These are phyloP conservation scores for Pachypsylla venusta DNA, from an alignment of 1,140 invertebrate genomes.

Conservation along the genomic window DNA sequence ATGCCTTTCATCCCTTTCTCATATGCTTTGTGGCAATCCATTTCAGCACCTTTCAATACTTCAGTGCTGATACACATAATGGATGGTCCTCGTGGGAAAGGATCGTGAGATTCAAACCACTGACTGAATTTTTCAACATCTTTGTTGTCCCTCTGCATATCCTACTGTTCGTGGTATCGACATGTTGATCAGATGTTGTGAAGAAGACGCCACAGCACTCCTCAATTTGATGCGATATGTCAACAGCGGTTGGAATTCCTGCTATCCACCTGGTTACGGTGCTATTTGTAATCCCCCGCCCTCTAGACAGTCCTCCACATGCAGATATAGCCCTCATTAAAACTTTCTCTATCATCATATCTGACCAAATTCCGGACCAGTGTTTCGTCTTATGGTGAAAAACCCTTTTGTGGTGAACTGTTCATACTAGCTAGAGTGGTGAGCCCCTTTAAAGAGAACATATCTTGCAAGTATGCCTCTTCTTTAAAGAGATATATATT, in stretches of 20 bases:
- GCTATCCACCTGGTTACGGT: slow-evolving; percentile 29
- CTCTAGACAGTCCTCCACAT: slow-evolving; percentile 28
- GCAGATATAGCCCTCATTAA: slow-evolving; percentile 33
- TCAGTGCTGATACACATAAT: slow-evolving; percentile 30
- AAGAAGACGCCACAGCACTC: slow-evolving; percentile 25
- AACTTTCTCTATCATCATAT: slow-evolving; percentile 31
- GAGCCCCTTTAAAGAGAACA: slow-evolving; percentile 2
- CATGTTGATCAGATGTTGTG: slow-evolving; percentile 30
- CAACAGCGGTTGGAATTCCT: slow-evolving; percentile 25
- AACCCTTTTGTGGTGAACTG: slow-evolving; percentile 28
- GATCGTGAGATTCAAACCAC: slow-evolving; percentile 29
- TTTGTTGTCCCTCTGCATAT: slow-evolving; percentile 28
- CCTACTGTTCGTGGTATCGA: slow-evolving; percentile 29
- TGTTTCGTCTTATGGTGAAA: slow-evolving; percentile 31
- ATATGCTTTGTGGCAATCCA: slow-evolving; percentile 31
- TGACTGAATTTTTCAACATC: slow-evolving; percentile 27
- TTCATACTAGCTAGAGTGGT: too few species aligned
- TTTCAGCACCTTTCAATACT: slow-evolving; percentile 27
- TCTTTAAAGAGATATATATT: not conserved
- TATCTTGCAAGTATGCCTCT: slow-evolving; percentile 5
- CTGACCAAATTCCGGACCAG: slow-evolving; percentile 29
- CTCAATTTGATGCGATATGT: slow-evolving; percentile 25
- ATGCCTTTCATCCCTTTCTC: too few species aligned
- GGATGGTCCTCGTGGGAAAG: slow-evolving; percentile 25
- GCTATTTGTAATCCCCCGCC: slow-evolving; percentile 28